Evolutionary conservation across 2,113 vertebrate genomes (phyloP).

Genomic region (Pygoscelis antarcticus): DNA sequence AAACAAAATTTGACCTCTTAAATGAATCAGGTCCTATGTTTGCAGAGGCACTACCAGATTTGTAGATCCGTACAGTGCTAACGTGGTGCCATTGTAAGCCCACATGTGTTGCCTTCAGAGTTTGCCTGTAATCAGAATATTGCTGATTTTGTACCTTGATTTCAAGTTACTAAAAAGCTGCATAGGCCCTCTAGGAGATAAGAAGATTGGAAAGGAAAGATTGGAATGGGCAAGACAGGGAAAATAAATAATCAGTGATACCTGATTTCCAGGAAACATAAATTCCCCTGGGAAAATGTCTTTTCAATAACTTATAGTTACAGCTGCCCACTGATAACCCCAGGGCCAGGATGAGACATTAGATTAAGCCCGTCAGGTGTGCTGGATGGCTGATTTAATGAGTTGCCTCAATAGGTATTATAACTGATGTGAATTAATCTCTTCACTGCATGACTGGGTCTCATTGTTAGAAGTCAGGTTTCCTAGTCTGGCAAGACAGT

Average conservation of each 20-base stretch:
- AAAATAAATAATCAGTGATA: neutral
- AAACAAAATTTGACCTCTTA: neutral
- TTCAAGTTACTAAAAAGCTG: neutral
- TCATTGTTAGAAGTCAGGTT: neutral
- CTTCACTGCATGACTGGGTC: neutral
- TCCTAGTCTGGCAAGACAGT: neutral
- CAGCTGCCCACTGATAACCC: neutral
- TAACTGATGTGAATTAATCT: neutral
- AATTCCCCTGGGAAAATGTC: neutral
- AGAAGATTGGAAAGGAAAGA: neutral
- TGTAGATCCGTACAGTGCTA: neutral
- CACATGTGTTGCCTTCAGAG: neutral
- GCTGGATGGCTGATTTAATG: neutral
- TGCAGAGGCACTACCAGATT: neutral
- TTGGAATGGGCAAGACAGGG: neutral
- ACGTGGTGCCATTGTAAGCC: neutral
- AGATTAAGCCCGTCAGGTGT: neutral
- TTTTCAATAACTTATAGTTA: neutral
- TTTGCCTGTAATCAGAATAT: neutral
- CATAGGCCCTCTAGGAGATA: neutral
- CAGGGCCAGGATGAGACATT: neutral
- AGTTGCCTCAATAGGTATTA: neutral
- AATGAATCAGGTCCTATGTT: neutral
- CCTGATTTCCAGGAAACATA: neutral
- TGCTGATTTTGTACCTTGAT: neutral